Evolutionary conservation across 2,113 vertebrate species (phyloP).

Genomic region (Ranitomeya variabilis): DNA sequence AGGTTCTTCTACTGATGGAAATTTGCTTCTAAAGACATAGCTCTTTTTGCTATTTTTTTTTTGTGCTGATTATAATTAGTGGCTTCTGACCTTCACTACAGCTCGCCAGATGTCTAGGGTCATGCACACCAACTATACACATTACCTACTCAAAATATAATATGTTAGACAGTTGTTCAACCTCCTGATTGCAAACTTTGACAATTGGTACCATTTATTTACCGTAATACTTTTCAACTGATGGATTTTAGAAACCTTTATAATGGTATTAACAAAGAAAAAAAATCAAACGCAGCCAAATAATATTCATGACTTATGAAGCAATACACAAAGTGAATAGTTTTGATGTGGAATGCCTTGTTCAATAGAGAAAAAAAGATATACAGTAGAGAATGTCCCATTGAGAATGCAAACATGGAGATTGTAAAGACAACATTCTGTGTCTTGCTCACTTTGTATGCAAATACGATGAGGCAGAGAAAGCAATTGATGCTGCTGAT

Average conservation of each 20-base stretch:
- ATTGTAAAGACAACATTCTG: slow-evolving; percentile 33
- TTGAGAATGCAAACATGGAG: slow-evolving; percentile 18
- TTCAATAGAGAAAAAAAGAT: not conserved
- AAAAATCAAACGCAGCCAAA: not conserved
- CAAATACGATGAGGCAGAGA: slow-evolving; percentile 28
- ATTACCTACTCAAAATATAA: not conserved
- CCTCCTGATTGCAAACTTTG: not conserved
- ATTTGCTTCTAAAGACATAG: slow-evolving; percentile 5
- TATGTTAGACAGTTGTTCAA: not conserved
- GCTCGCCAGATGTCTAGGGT: not conserved
- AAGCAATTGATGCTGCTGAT: not conserved
- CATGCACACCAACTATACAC: not conserved
- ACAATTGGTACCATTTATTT: no score
- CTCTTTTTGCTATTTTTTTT: slow-evolving; percentile 22
- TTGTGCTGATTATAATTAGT: slow-evolving; percentile 40
- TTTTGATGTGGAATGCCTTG: not conserved
- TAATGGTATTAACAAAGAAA: not conserved
- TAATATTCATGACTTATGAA: not conserved
- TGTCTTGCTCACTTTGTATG: slow-evolving; percentile 34
- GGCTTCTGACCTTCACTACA: slow-evolving; percentile 26
- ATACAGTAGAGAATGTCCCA: not conserved
- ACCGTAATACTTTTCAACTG: not conserved
- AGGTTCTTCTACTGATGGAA: not conserved
- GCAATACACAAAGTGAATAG: not conserved
- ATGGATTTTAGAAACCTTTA: not conserved